Evolutionary conservation across 2,113 vertebrate species (phyloP), one percentile per base, ranked within the genome.

Genomic region (Gobio gobio): DNA sequence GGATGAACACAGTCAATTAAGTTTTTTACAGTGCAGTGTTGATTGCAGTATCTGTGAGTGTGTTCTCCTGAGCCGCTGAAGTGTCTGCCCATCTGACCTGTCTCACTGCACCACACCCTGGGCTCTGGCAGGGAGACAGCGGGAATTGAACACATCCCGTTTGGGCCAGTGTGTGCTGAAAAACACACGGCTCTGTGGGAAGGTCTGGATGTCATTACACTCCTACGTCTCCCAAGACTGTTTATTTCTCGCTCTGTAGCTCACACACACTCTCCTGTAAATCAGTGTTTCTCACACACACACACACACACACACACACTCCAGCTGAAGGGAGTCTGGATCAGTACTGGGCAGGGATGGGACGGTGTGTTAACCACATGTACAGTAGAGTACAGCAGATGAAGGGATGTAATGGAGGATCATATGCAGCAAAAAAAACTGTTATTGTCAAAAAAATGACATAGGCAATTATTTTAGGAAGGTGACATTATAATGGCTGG

Each of bases 201-300:
- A 86, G 74, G 83, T 76, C 88, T 89, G 86, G 85, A 83, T 87
- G 51, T 87, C 86, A 85, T 87, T 87, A 87, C 51, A 87, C 83
- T 77, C 70, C 73, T 56, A 56, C 54, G 18, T 2, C 54, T 56
- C 54, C 18, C 18, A 56, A 56, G 54, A 56, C 18, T 56, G 54
- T 56, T 56, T 56, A 20, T 22, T 22, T 56, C 54, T 5, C 54
- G 18, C 18, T 7, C 54, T 56, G 54, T 56, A 20, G 20, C 54
- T 56, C 76, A 75, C 86, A 29, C 61, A 1, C 24, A 2, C 61
- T 29, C 6, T 76, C 20, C 75, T 68, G 63, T 22, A 72, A 3
- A 29, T 10, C 29, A 29, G 29, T 29, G 1, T 29, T n/a, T n/a
- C n/a, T n/a, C 29, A 51, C 26, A 5, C 24, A 63, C 56, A 73